Conservation (phyloP, 2,797 vertebrate genomes). For the Thalassophryne amazonica region DNA sequence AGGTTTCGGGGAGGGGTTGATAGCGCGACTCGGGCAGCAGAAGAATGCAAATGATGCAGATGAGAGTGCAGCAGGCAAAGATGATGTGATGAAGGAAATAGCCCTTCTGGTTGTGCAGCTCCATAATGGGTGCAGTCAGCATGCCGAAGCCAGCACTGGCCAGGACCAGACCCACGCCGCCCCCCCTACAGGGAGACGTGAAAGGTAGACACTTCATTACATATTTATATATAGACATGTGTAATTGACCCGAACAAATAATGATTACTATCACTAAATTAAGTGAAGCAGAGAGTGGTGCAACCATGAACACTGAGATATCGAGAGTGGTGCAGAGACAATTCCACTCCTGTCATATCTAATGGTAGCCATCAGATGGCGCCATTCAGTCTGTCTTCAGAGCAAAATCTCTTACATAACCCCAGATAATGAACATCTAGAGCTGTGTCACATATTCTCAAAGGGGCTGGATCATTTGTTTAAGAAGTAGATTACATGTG, state of each 20-base stretch:
- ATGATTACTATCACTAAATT: too few species aligned
- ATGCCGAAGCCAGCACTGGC: slow-evolving; percentile 95
- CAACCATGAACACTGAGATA: too few species aligned
- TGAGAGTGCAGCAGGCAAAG: slow-evolving; percentile 97
- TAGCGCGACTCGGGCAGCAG: slow-evolving; percentile 91
- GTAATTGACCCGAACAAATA: too few species aligned
- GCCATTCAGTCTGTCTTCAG: not conserved
- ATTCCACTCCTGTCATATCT: not conserved
- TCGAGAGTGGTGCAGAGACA: too few species aligned
- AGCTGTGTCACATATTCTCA: slow-evolving; percentile 35
- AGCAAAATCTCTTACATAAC: slow-evolving; percentile 30
- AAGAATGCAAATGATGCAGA: slow-evolving; percentile 98
- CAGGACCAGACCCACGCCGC: slow-evolving; percentile 90
- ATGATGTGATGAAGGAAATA: slow-evolving; percentile 98
- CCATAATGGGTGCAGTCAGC: slow-evolving; percentile 96
- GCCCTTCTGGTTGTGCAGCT: slow-evolving; percentile 98
- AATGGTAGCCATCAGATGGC: slow-evolving; percentile 39
- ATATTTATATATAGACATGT: too few species aligned
- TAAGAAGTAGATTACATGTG: slow-evolving; percentile 31
- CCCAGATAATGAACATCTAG: slow-evolving; percentile 22
- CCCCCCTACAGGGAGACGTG: slow-evolving; percentile 76
- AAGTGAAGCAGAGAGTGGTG: slow-evolving; percentile 65
- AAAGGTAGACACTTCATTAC: not conserved
- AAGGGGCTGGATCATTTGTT: slow-evolving; percentile 19
- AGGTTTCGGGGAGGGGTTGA: slow-evolving; percentile 90